These are phyloP conservation scores for Apis laboriosa DNA, from an alignment of 1,140 invertebrate species.

Conservation along the genomic window DNA sequence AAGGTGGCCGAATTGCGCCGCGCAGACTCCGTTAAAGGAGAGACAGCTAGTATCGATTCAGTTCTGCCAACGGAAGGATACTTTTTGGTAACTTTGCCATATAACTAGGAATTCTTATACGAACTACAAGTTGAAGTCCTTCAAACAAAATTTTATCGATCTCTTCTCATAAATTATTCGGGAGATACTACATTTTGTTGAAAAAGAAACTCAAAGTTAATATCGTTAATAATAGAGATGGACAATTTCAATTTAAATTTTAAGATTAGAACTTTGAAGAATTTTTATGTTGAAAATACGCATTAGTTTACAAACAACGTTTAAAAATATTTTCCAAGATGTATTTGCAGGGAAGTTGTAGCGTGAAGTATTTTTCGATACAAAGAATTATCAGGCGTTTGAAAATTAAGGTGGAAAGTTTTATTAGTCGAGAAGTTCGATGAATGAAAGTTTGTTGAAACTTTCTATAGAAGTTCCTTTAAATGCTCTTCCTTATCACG, in stretches of 20 bases:
- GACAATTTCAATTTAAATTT: too few relatives aligned
- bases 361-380: background rate
- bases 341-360: background rate
- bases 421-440: slow-evolving; percentile 23
- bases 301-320: too few relatives aligned
- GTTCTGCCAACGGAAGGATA: slow-evolving; percentile 67
- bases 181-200: background rate
- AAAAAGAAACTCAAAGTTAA: too few relatives aligned
- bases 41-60: slow-evolving; percentile 70
- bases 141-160: background rate
- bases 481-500: slow-evolving; percentile 35
- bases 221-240: too few relatives aligned
- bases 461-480: slow-evolving; percentile 28
- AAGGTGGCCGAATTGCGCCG: slow-evolving; percentile 48
- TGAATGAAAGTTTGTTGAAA: slow-evolving; percentile 16
- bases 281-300: background rate
- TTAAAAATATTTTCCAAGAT: too few relatives aligned
- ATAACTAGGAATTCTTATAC: slow-evolving; percentile 57
- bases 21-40: slow-evolving; percentile 69
- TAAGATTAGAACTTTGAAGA: too few relatives aligned
- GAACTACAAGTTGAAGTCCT: background rate
- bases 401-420: slow-evolving; percentile 26
- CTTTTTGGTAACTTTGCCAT: slow-evolving; percentile 60
- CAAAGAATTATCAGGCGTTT: slow-evolving; percentile 20
- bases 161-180: background rate